A percentile compares a stretch with the other conserved stretches of the same genome.
Conservation (phyloP, 2,113 vertebrate genomes). For the Equus przewalskii region DNA sequence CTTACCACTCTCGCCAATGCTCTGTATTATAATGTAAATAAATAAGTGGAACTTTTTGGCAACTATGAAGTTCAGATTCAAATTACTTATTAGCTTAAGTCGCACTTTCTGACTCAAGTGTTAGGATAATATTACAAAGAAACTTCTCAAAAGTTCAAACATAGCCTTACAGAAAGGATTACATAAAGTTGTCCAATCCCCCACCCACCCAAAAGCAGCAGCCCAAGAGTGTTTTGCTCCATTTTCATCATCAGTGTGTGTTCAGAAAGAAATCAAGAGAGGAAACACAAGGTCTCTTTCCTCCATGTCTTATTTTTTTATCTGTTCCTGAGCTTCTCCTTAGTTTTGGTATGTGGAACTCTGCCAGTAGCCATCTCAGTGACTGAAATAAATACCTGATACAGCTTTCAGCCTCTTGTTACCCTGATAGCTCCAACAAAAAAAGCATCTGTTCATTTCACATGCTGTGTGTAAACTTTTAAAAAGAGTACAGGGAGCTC, state of each 20-base stretch:
- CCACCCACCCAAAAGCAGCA: background rate
- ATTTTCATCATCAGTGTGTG: constrained; percentile 44
- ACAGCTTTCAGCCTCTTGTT: constrained; percentile 66
- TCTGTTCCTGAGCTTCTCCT: constrained; percentile 68
- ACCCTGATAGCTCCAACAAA: constrained; percentile 50
- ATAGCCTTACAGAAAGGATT: constrained; percentile 42
- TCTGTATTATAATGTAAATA: background rate
- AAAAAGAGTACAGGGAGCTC: background rate
- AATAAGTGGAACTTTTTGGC: background rate
- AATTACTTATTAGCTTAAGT: constrained; percentile 65
- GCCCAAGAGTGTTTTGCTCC: background rate
- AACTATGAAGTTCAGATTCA: background rate
- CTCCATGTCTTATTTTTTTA: background rate
- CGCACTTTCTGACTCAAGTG: constrained; percentile 1
- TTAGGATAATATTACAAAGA: constrained; percentile 48
- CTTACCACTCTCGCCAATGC: background rate
- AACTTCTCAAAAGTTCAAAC: constrained; percentile 53
- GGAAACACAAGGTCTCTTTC: constrained; percentile 52
- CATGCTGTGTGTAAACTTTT: background rate
- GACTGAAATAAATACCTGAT: constrained; percentile 79
- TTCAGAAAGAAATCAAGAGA: constrained; percentile 34
- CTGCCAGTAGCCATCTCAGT: constrained; percentile 72
- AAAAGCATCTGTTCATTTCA: constrained; percentile 21
- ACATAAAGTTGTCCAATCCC: background rate
- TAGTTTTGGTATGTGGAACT: constrained; percentile 66